Percentiles rank a stretch among this genome's conserved stretches.
Conservation (phyloP, 2,113 vertebrate species). For the Daboia siamensis region DNA sequence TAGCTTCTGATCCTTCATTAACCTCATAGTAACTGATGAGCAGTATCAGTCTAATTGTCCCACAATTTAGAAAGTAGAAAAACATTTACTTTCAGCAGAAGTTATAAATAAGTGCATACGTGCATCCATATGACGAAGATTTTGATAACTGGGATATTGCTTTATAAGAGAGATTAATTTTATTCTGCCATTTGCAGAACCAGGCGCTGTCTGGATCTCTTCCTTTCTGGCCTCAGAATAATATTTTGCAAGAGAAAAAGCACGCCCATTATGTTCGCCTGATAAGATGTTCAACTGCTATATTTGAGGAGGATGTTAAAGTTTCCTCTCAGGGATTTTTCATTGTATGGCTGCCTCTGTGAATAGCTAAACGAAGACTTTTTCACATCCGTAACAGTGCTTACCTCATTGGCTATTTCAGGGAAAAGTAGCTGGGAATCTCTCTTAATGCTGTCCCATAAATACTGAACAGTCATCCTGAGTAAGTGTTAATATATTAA, state of each 20-base stretch:
- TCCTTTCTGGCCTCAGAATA: slow-evolving; percentile 24
- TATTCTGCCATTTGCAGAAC: neutral
- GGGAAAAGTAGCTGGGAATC: slow-evolving; percentile 50
- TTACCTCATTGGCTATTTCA: slow-evolving; percentile 54
- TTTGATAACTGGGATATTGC: neutral
- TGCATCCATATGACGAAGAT: neutral
- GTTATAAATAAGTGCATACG: neutral
- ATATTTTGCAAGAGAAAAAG: slow-evolving; percentile 59
- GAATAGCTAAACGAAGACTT: slow-evolving; percentile 48
- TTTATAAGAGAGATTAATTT: neutral
- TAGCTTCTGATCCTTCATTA: neutral
- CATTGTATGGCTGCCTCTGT: slow-evolving; percentile 41
- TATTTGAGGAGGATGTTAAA: slow-evolving; percentile 65
- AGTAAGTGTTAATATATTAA: neutral
- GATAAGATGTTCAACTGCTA: slow-evolving; percentile 31
- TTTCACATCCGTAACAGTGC: slow-evolving; percentile 59
- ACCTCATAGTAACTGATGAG: neutral
- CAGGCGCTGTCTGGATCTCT: slow-evolving; percentile 28
- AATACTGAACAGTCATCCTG: slow-evolving; percentile 22
- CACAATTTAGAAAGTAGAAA: neutral
- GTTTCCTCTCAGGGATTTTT: slow-evolving; percentile 63
- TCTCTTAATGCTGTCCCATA: slow-evolving; percentile 34
- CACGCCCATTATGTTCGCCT: neutral
- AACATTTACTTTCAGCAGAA: neutral
- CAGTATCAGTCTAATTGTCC: neutral